phyloP scores from a whole-genome alignment of 2,797 vertebrate species.

The Helostoma temminkii region DNA sequence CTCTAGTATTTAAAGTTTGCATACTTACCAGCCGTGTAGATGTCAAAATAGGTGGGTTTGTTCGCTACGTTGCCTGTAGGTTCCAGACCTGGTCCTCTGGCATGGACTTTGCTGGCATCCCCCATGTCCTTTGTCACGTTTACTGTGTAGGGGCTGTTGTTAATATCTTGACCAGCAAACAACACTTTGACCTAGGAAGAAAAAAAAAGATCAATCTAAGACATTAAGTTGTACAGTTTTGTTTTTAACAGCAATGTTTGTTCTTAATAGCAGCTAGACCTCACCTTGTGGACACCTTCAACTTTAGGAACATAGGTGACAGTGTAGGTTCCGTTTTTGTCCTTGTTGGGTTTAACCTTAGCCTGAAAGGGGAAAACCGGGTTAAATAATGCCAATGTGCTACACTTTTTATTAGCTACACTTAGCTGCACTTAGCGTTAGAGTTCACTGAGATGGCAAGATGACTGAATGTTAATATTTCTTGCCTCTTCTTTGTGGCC shows the following conservation, averaged over 20 bases:
- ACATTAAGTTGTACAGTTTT: background rate
- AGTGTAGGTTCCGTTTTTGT: slow-evolving; percentile 91
- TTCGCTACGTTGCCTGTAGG: slow-evolving; percentile 92
- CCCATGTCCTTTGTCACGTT: slow-evolving; percentile 91
- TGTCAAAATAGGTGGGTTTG: slow-evolving; percentile 97
- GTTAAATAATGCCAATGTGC: slow-evolving; percentile 19
- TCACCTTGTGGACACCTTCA: slow-evolving; percentile 94
- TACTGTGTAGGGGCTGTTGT: slow-evolving; percentile 93
- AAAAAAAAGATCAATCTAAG: slow-evolving; percentile 5
- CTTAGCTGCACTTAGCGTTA: slow-evolving; percentile 3
- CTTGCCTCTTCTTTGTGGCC: slow-evolving; percentile 94
- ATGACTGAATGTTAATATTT: background rate
- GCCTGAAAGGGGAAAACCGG: slow-evolving; percentile 82
- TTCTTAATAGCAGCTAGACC: no score
- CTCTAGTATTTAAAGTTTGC: background rate
- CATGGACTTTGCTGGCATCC: slow-evolving; percentile 93
- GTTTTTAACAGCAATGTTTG: background rate
- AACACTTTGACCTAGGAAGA: slow-evolving; percentile 92
- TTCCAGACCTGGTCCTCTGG: slow-evolving; percentile 93
- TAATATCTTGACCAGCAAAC: slow-evolving; percentile 96
- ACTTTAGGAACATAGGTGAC: slow-evolving; percentile 95
- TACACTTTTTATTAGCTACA: background rate
- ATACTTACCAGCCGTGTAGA: slow-evolving; percentile 93
- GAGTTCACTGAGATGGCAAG: background rate
- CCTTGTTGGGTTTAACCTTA: slow-evolving; percentile 93